A percentile compares a stretch with the other conserved stretches of the same genome.
phyloP scores from a whole-genome alignment of 1,140 invertebrate genomes.

The Leptinotarsa defecta region DNA sequence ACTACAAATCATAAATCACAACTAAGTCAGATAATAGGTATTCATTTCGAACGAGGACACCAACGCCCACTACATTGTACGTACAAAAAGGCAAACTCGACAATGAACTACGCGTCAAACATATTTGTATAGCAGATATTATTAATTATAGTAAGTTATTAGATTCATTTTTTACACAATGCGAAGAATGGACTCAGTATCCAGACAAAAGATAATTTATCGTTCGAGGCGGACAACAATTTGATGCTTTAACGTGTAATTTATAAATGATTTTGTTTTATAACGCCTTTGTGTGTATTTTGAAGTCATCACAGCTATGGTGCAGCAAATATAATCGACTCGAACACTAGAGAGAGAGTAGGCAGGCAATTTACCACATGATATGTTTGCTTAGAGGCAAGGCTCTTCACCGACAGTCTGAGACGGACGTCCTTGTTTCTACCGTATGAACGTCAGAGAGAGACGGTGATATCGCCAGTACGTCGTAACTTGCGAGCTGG shows the following conservation, averaged over 20 bases:
- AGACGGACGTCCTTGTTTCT: not conserved
- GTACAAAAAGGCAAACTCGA: not conserved
- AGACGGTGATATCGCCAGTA: not conserved
- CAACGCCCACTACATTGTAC: not conserved
- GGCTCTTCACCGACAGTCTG: slow-evolving; percentile 10
- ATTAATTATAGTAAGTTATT: slow-evolving; percentile 26
- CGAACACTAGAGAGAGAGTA: slow-evolving; percentile 47
- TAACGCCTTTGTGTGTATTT: slow-evolving; percentile 52
- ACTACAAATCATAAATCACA: slow-evolving; percentile 23
- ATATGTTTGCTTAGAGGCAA: slow-evolving; percentile 57
- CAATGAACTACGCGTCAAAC: slow-evolving; percentile 21
- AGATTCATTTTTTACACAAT: slow-evolving; percentile 27
- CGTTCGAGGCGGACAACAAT: slow-evolving; percentile 54
- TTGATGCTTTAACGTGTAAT: slow-evolving; percentile 56
- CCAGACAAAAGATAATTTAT: slow-evolving; percentile 53
- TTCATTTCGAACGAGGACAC: slow-evolving; percentile 13
- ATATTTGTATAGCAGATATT: slow-evolving; percentile 27
- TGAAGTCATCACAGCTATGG: slow-evolving; percentile 48
- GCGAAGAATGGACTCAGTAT: slow-evolving; percentile 21
- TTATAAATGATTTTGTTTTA: slow-evolving; percentile 56
- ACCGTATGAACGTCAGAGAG: not conserved
- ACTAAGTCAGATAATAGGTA: too few relatives aligned
- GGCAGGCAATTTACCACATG: slow-evolving; percentile 56
- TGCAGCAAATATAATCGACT: slow-evolving; percentile 41
- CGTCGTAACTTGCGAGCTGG: not conserved